A percentile compares a stretch with the other conserved stretches of the same genome.
phyloP scores from a whole-genome alignment of 1,140 invertebrate genomes.

The Drosophila ogumai region DNA sequence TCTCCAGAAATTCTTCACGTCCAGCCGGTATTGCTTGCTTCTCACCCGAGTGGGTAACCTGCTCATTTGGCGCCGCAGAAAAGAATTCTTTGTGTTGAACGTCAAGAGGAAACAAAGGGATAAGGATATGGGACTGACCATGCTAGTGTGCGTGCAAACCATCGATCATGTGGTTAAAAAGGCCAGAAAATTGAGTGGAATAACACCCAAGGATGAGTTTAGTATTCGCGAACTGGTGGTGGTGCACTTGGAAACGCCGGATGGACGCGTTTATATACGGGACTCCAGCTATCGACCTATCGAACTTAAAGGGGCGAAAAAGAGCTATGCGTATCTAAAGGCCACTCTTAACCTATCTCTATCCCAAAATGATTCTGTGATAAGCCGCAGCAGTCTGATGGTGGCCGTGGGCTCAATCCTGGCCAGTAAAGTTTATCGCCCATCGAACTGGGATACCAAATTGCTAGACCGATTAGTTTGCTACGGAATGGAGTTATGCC shows the following conservation, averaged over 20 bases:
- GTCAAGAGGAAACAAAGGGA: slow-evolving; percentile 39
- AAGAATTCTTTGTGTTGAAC: slow-evolving; percentile 63
- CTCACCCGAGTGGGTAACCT: slow-evolving; percentile 53
- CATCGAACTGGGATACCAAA: slow-evolving; percentile 64
- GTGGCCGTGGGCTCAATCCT: slow-evolving; percentile 70
- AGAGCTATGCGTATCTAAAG: slow-evolving; percentile 74
- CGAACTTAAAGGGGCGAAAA: slow-evolving; percentile 54
- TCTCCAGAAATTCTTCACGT: too few species aligned
- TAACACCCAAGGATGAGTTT: slow-evolving; percentile 39
- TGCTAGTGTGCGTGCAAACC: slow-evolving; percentile 54
- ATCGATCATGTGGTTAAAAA: slow-evolving; percentile 66
- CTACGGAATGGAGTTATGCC: slow-evolving; percentile 73
- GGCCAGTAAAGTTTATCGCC: slow-evolving; percentile 74
- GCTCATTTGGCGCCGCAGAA: slow-evolving; percentile 62
- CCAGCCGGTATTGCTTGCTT: too few species aligned
- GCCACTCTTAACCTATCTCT: slow-evolving; percentile 57
- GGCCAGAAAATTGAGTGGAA: slow-evolving; percentile 44
- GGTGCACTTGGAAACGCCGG: slow-evolving; percentile 60
- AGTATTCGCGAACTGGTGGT: slow-evolving; percentile 66
- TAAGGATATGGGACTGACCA: slow-evolving; percentile 29
- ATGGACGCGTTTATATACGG: slow-evolving; percentile 51
- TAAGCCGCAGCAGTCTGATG: slow-evolving; percentile 62
- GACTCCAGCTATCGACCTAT: slow-evolving; percentile 34
- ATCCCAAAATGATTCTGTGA: slow-evolving; percentile 35
- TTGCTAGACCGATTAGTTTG: slow-evolving; percentile 69